Conservation (phyloP, 2,888 invertebrate genomes). For the Phlogophora meticulosa region DNA sequence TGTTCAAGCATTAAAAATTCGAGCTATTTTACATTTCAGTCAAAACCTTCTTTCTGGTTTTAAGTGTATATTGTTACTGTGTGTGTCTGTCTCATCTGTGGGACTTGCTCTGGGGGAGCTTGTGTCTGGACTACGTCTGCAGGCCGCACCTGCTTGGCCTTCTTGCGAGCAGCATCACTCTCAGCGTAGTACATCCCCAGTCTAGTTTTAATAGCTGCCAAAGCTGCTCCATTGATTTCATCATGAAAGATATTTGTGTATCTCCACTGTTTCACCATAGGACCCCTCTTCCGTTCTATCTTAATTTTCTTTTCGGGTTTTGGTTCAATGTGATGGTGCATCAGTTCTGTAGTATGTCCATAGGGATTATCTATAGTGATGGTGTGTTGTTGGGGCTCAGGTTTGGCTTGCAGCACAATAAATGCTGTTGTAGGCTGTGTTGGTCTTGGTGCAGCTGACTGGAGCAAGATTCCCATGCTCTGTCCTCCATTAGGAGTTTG, state of each 20-base stretch:
- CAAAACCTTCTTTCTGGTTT: constrained; percentile 14
- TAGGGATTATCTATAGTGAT: constrained; percentile 79
- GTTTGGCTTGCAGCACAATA: constrained; percentile 86
- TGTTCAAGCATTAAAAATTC: constrained; percentile 46
- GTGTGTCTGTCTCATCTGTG: constrained; percentile 83
- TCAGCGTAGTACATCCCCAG: constrained; percentile 90
- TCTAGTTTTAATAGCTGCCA: constrained; percentile 89
- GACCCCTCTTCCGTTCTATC: constrained; percentile 86
- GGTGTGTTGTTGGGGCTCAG: constrained; percentile 80
- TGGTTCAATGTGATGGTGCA: constrained; percentile 66
- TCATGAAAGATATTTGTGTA: constrained; percentile 91
- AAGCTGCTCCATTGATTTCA: constrained; percentile 89
- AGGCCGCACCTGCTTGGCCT: constrained; percentile 83
- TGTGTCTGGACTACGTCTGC: constrained; percentile 81
- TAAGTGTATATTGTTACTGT: constrained; percentile 85
- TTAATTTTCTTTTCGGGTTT: constrained; percentile 81
- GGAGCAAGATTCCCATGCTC: constrained; percentile 87
- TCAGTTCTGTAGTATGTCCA: constrained; percentile 72
- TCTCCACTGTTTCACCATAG: constrained; percentile 90
- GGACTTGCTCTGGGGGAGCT: constrained; percentile 77
- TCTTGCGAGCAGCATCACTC: constrained; percentile 88
- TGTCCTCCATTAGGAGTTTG: constrained; percentile 85
- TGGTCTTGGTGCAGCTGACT: constrained; percentile 80
- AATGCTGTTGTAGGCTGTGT: constrained; percentile 85
- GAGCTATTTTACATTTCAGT: constrained; percentile 54